These are phyloP conservation scores for Araneus ventricosus DNA, from an alignment of 1,140 invertebrate genomes.

Conservation along the genomic window DNA sequence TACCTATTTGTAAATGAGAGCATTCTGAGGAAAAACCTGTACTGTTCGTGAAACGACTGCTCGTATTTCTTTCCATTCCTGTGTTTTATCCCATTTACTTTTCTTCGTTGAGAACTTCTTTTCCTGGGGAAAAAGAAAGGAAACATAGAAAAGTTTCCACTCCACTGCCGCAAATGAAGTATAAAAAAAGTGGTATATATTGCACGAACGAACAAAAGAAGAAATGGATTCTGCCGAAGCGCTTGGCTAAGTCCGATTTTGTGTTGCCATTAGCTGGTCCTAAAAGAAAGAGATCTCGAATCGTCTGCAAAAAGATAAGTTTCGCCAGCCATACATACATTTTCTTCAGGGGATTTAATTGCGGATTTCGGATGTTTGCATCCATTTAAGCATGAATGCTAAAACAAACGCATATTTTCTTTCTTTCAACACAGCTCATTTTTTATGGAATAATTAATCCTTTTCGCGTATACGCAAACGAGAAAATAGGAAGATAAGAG, in stretches of 20 bases:
- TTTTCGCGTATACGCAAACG: background rate
- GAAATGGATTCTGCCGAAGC: background rate
- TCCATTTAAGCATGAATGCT: background rate
- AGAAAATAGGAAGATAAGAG: background rate
- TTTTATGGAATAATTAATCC: background rate
- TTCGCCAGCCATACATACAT: background rate
- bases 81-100: constrained; percentile 1
- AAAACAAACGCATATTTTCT: background rate
- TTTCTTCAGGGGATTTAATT: background rate
- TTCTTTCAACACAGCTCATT: background rate
- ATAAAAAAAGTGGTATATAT: background rate
- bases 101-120: background rate
- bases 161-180: background rate
- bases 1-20: background rate
- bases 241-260: background rate
- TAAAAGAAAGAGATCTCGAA: background rate
- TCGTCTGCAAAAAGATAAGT: background rate
- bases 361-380: background rate
- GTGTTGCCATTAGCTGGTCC: background rate
- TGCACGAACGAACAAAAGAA: background rate
- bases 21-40: background rate
- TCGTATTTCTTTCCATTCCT: constrained; percentile 18
- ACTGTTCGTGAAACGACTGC: background rate
- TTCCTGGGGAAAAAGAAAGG: background rate
- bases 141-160: background rate